phyloP scores from a whole-genome alignment of 2,888 invertebrate species.

The Cantharis lateralis region DNA sequence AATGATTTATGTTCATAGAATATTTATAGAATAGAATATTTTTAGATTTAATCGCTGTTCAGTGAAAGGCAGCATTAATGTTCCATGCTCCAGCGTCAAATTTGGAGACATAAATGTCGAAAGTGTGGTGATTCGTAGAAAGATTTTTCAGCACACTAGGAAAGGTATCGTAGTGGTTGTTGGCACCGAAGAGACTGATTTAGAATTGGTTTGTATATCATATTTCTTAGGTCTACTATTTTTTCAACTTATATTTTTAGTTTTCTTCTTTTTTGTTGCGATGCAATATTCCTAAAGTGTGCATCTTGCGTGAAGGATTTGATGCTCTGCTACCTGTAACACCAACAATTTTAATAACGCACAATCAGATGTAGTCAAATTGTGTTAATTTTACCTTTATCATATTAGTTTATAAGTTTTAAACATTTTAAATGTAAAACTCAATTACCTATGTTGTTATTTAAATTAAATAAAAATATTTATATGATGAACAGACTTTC shows the following conservation, averaged over 20 bases:
- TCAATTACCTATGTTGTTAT: background rate
- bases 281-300: slow-evolving; percentile 77
- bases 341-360: slow-evolving; percentile 60
- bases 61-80: slow-evolving; percentile 82
- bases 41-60: slow-evolving; percentile 77
- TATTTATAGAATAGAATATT: slow-evolving; percentile 52
- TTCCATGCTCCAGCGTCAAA: slow-evolving; percentile 83
- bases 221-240: background rate
- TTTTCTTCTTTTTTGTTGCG: slow-evolving; percentile 85
- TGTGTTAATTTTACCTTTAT: background rate
- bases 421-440: background rate
- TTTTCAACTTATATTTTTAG: slow-evolving; percentile 56
- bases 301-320: slow-evolving; percentile 87
- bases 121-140: slow-evolving; percentile 68
- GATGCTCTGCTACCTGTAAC: slow-evolving; percentile 72
- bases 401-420: background rate
- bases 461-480: background rate
- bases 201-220: slow-evolving; percentile 65
- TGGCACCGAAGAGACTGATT: slow-evolving; percentile 77
- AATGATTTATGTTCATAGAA: too few species aligned
- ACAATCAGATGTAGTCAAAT: slow-evolving; percentile 28
- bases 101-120: slow-evolving; percentile 72
- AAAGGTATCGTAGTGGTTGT: slow-evolving; percentile 76
- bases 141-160: slow-evolving; percentile 65
- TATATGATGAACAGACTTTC: too few species aligned